Conservation (phyloP, 2,113 vertebrate species). For the Rhipidura dahli region DNA sequence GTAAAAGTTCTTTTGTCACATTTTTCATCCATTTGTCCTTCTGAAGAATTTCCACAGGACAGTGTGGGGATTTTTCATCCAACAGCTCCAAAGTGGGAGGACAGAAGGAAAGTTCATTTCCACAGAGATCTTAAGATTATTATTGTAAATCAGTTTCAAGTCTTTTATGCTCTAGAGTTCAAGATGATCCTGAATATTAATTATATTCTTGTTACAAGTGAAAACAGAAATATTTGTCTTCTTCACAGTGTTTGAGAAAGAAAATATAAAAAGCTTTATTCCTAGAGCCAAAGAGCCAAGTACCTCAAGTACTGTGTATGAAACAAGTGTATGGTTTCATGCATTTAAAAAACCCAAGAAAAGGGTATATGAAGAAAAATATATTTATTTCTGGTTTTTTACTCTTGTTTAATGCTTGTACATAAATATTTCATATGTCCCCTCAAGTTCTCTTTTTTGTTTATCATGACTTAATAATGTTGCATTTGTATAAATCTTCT, state of each 20-base stretch:
- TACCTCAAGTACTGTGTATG: background rate
- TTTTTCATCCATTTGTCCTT: background rate
- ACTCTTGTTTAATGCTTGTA: background rate
- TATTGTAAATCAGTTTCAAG: background rate
- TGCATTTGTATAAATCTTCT: slow-evolving; percentile 26
- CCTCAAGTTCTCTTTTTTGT: background rate
- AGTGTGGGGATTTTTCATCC: background rate
- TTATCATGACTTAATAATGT: slow-evolving; percentile 12
- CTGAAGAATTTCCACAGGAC: background rate
- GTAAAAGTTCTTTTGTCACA: background rate
- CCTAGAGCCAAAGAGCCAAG: background rate
- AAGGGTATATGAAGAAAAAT: background rate
- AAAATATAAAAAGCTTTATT: background rate
- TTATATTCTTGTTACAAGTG: background rate
- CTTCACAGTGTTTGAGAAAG: background rate
- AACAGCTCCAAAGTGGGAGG: background rate
- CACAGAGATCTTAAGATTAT: background rate
- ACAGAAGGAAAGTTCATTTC: background rate
- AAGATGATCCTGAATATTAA: background rate
- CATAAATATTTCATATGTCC: slow-evolving; percentile 9
- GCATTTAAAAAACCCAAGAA: background rate
- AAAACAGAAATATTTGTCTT: background rate
- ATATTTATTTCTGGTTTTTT: background rate
- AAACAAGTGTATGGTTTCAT: background rate
- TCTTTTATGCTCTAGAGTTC: background rate